A percentile compares a stretch with the other conserved stretches of the same genome.
Evolutionary conservation across 35 echinoderm and acorn worm species (phyloP).

Genomic region (Strongylocentrotus purpuratus): DNA sequence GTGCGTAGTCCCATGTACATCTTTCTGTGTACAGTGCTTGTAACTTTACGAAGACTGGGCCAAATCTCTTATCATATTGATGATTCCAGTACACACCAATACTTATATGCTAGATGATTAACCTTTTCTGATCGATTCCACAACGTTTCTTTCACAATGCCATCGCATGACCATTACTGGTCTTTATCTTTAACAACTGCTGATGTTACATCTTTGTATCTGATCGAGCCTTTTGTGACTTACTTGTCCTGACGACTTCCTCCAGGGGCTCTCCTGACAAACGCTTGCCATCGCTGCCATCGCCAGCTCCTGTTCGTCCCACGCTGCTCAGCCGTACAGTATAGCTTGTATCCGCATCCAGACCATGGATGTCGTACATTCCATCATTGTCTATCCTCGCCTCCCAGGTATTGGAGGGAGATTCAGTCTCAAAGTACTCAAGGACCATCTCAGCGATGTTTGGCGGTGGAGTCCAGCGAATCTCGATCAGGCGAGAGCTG

Average conservation of each 20-base stretch:
- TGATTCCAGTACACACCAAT: too few species aligned
- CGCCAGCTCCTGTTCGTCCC: neutral
- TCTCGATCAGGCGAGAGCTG: neutral
- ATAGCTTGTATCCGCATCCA: neutral
- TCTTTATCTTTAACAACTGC: too few species aligned
- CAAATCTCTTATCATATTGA: too few species aligned
- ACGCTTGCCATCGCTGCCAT: neutral
- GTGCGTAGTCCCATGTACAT: too few species aligned
- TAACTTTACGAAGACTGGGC: too few species aligned
- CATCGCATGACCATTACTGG: too few species aligned
- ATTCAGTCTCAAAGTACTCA: neutral
- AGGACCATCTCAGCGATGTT: neutral
- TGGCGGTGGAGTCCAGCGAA: neutral
- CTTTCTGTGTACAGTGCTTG: too few species aligned
- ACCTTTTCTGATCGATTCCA: too few species aligned
- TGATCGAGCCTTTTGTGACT: neutral
- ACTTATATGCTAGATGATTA: too few species aligned
- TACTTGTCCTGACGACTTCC: neutral
- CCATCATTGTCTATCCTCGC: neutral
- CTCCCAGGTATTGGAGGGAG: neutral
- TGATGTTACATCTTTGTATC: too few species aligned
- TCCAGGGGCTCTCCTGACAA: neutral
- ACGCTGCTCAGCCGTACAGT: slow-evolving; percentile 6
- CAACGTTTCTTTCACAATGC: too few species aligned
- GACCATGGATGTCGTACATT: neutral